Evolutionary conservation across 2,888 invertebrate genomes (phyloP).

Genomic region (Limnephilus rhombicus): DNA sequence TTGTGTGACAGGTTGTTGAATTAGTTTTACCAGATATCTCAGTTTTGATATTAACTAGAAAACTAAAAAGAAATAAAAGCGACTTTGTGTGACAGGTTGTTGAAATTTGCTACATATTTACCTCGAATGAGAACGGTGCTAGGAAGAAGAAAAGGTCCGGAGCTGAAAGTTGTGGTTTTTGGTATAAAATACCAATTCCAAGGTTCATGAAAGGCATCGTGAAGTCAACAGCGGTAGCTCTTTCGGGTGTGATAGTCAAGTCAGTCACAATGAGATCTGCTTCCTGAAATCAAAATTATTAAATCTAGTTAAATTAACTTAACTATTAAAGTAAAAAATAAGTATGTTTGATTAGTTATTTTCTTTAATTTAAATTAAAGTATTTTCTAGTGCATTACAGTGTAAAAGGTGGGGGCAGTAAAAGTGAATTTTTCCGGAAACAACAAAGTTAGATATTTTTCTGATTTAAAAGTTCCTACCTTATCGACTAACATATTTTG

Average conservation of each 20-base stretch:
- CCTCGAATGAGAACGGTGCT: conserved; percentile 89
- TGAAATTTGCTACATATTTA: conserved; percentile 62
- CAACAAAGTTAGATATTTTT: too few relatives aligned
- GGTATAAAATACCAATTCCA: conserved; percentile 93
- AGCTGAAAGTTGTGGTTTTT: conserved; percentile 89
- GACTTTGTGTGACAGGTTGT: too few relatives aligned
- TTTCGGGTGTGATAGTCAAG: conserved; percentile 90
- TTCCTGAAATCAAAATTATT: conserved; percentile 78
- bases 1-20: too few relatives aligned
- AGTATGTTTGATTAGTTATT: not conserved
- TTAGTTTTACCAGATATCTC: too few relatives aligned
- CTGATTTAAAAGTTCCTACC: too few relatives aligned
- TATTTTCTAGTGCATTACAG: too few relatives aligned
- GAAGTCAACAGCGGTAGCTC: conserved; percentile 94
- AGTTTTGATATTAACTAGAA: too few relatives aligned
- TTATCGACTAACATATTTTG: too few relatives aligned
- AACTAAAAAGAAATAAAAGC: too few relatives aligned
- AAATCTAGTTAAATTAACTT: not conserved
- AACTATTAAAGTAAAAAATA: not conserved
- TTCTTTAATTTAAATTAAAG: too few relatives aligned
- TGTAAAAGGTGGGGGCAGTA: too few relatives aligned
- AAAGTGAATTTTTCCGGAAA: too few relatives aligned
- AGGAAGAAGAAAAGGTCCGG: conserved; percentile 95
- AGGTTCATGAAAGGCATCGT: conserved; percentile 98
- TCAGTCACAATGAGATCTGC: conserved; percentile 96